Evolutionary conservation across 2,113 vertebrate genomes (phyloP).

Genomic region (Nestor notabilis): DNA sequence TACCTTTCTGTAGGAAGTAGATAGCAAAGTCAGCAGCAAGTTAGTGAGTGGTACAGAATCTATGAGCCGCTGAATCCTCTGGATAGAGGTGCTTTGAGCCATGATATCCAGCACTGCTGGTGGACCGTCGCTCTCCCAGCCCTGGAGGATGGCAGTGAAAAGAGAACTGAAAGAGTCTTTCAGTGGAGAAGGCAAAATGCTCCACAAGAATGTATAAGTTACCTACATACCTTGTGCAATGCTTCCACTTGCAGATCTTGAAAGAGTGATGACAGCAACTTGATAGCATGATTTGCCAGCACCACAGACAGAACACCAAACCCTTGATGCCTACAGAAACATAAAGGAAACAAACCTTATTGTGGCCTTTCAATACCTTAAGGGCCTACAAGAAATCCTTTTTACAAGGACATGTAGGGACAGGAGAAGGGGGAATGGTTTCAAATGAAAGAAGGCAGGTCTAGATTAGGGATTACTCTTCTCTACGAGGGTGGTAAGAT

Average conservation of each 20-base stretch:
- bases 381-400: neutral
- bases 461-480: neutral
- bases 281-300: conserved; percentile 95
- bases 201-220: fast-evolving
- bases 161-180: neutral
- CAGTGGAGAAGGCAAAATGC: neutral
- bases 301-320: conserved; percentile 96
- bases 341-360: neutral
- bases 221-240: conserved; percentile 84
- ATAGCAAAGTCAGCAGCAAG: conserved; percentile 91
- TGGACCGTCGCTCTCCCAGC: conserved; percentile 90
- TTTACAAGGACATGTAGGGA: neutral
- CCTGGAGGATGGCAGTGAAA: conserved; percentile 58
- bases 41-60: conserved; percentile 97
- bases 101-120: conserved; percentile 94
- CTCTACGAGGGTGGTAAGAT: neutral
- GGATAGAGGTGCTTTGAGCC: conserved; percentile 97
- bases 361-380: neutral
- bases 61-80: conserved; percentile 93
- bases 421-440: neutral
- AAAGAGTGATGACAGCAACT: conserved; percentile 92
- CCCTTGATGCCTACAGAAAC: conserved; percentile 87
- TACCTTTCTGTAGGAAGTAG: conserved; percentile 97
- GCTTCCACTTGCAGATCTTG: conserved; percentile 97
- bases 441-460: neutral